Evolutionary conservation across 1,140 invertebrate genomes (phyloP).

Genomic region (Caenorhabditis inopinata): DNA sequence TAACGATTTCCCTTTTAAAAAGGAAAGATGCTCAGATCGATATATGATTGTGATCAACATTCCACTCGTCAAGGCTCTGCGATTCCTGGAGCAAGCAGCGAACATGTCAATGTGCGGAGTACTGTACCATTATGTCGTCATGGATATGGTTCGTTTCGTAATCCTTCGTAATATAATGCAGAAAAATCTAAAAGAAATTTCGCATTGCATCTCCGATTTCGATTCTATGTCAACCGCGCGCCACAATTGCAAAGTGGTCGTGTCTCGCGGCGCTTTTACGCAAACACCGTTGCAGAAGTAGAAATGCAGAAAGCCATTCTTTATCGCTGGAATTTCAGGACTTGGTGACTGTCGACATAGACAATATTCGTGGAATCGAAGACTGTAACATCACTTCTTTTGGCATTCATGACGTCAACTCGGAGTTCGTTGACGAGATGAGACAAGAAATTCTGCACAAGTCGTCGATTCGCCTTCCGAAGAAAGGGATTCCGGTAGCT

Average conservation of each 20-base stretch:
- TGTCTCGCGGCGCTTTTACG: no score
- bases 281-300: no score
- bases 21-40: background rate
- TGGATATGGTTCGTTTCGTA: slow-evolving; percentile 8
- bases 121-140: slow-evolving; percentile 10
- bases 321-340: background rate
- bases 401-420: background rate
- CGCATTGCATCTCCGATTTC: no score
- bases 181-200: background rate
- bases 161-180: no score
- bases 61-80: background rate
- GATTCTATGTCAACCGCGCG: no score
- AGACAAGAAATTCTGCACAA: slow-evolving; percentile 18
- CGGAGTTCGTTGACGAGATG: background rate
- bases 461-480: background rate
- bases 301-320: no score
- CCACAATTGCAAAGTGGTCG: no score
- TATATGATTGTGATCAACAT: slow-evolving; percentile 2
- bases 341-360: background rate
- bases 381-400: slow-evolving; percentile 7
- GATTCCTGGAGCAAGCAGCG: background rate
- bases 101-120: slow-evolving; percentile 33
- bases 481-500: background rate
- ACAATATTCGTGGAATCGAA: background rate
- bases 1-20: no score